phyloP scores from a whole-genome alignment of 2,797 vertebrate genomes.

The Liparis tanakae region DNA sequence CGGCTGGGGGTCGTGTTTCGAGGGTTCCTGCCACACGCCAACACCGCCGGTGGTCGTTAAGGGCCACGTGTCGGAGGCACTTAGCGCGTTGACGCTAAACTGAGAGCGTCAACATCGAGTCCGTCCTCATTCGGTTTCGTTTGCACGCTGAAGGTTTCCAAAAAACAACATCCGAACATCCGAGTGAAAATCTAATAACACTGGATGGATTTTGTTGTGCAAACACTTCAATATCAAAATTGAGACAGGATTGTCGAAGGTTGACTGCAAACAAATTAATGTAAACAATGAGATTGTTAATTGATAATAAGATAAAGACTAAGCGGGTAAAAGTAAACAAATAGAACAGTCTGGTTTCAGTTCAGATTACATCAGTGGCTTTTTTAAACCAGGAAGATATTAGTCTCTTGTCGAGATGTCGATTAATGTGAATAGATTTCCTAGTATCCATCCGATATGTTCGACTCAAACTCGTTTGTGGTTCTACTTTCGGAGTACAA shows the following conservation, averaged over 20 bases:
- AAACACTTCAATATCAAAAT: background rate
- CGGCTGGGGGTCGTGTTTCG: background rate
- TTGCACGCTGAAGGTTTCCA: background rate
- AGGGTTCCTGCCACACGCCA: background rate
- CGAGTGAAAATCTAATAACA: background rate
- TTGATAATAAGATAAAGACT: background rate
- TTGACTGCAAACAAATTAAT: background rate
- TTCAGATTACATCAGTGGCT: background rate
- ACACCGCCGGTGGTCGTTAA: slow-evolving; percentile 14
- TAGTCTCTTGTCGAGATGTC: background rate
- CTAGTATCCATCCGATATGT: background rate
- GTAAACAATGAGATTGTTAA: background rate
- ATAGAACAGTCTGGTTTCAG: background rate
- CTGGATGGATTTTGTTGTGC: background rate
- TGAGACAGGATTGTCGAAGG: background rate
- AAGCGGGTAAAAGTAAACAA: background rate
- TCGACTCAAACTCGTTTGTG: background rate
- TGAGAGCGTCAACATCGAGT: slow-evolving; percentile 57
- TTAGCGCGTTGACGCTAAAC: slow-evolving; percentile 51
- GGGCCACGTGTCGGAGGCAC: slow-evolving; percentile 17
- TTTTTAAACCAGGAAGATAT: background rate
- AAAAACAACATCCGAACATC: background rate
- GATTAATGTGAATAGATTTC: background rate
- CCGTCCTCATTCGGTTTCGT: slow-evolving; percentile 26
- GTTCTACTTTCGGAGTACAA: slow-evolving; percentile 15